Evolutionary conservation across 2,113 vertebrate species (phyloP), one percentile per base, ranked within the genome.

Genomic region (Crotalus horridus): DNA sequence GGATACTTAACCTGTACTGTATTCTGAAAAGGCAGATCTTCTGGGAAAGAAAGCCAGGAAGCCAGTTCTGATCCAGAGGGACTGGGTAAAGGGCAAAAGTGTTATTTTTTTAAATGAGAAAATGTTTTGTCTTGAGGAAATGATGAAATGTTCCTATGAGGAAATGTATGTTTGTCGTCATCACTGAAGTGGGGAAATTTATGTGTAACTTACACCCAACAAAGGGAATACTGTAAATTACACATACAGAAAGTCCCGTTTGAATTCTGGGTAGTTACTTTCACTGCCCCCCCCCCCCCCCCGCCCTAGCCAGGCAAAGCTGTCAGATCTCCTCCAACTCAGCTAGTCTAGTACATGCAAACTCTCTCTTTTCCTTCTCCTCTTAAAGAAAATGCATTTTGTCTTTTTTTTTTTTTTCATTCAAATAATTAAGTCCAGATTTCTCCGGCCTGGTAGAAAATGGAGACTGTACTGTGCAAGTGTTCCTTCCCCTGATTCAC

Each of bases 351-450:
- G 96, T 95, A 95, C 94, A 95, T 88, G 95, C 88, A 94, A 89
- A 95, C 88, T 90, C 86, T 86, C 93, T 87, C 90, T 93, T 92
- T 91, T 89, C 85, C 1, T 90, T 90, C 87, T 88, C 92, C 48
- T 94, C 95, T 93, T 94, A 11, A 89, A 93, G 93, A 94, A 92
- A 61, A 11, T 0, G 0, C 0, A 0, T 39, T n/a, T 48, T 64
- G 69, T 74, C 55, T 21, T 39, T 92, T 69, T 39, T 39, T 39
- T 39, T 92, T 94, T 93, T 92, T 91, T 96, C 95, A 90, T 96
- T 96, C 89, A 95, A 96, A 93, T 95, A 96, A 95, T 97, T 93
- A 96, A 96, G 94, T 96, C 94, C 96, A 95, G 96, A 96, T 96
- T 97, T 96, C 92, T 95, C 94, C 95, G 88, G 53, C 46, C 88